Evolutionary conservation across 2,888 invertebrate species (phyloP), one percentile per base, ranked within the genome.

Genomic region (Thera obeliscata): DNA sequence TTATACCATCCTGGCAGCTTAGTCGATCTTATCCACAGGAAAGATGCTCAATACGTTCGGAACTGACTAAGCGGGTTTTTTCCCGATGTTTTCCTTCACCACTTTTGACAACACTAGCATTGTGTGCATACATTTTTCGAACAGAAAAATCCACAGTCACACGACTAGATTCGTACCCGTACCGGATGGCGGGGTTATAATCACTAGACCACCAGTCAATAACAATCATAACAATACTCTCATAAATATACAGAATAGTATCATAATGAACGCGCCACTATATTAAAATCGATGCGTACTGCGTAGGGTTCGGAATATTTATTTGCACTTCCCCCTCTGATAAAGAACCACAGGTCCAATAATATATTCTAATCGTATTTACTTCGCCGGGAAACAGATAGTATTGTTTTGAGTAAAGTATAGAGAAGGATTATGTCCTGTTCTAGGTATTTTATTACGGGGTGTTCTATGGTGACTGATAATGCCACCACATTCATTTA

Each of bases 211-310:
- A 22, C 22, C 22, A 22, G 22, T 22, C 22, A 22, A 22, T 22
- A 41, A 41, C 7, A 5, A 41, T 41, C 41, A 41, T 41, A 41
- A 3, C 41, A 41, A 41, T 41, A 7, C 41, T 41, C 35, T 48
- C 46, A 62, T 69, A 63, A 66, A 66, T 64, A 48, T 35, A 50
- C 11, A 2, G 50, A 69, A 65, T 56, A 56, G 12, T 41, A 55
- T 62, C 36, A 60, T 66, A 69, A 66, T 66, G 60, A 69, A 66
- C 41, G 61, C 48, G 36, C 41, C 57, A 61, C 65, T 66, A 41
- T 69, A 69, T 69, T 68, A 68, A 66, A 69, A 69, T 66, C 59
- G 48, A 66, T 65, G 65, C 49, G 56, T 57, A 61, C 58, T 61
- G 64, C 58, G 50, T 62, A 62, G 69, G 69, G 69, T 54, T 64